Percentiles rank a stretch among this genome's conserved stretches.
Conservation (phyloP, 2,888 invertebrate species). For the Criorhina ranunculi region DNA sequence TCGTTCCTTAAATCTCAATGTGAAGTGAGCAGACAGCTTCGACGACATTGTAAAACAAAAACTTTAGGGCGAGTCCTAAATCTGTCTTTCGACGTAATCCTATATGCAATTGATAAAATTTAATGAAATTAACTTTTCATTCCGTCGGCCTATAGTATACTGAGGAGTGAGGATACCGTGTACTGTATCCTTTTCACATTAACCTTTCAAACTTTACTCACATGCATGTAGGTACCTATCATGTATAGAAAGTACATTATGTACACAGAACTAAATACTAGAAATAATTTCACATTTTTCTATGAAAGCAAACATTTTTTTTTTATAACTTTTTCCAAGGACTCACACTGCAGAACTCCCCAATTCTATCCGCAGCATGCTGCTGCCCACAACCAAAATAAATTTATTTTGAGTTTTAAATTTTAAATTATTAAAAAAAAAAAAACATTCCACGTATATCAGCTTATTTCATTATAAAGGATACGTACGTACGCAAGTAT, state of each 20-base stretch:
- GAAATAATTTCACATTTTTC: constrained; percentile 13
- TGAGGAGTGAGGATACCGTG: no score
- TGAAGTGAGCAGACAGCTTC: no score
- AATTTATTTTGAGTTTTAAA: constrained; percentile 72
- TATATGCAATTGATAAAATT: no score
- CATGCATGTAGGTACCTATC: not conserved
- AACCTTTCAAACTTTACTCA: not conserved
- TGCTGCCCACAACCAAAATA: constrained; percentile 44
- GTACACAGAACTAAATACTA: constrained; percentile 9
- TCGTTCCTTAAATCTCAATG: no score
- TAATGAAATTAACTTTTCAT: not conserved
- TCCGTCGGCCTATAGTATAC: not conserved
- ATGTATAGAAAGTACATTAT: not conserved
- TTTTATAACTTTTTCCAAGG: constrained; percentile 19
- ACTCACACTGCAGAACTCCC: constrained; percentile 14
- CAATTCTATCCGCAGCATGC: no score
- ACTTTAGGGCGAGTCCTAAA: not conserved
- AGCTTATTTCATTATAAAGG: constrained; percentile 63
- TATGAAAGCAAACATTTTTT: constrained; percentile 3
- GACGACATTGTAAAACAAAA: no score
- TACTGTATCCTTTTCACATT: not conserved
- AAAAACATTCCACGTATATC: constrained; percentile 68
- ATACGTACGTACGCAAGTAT: constrained; percentile 44
- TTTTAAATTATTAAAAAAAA: constrained; percentile 65
- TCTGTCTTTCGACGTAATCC: not conserved